phyloP scores from a whole-genome alignment of 2,797 vertebrate genomes.

The Tokudaia muenninki region DNA sequence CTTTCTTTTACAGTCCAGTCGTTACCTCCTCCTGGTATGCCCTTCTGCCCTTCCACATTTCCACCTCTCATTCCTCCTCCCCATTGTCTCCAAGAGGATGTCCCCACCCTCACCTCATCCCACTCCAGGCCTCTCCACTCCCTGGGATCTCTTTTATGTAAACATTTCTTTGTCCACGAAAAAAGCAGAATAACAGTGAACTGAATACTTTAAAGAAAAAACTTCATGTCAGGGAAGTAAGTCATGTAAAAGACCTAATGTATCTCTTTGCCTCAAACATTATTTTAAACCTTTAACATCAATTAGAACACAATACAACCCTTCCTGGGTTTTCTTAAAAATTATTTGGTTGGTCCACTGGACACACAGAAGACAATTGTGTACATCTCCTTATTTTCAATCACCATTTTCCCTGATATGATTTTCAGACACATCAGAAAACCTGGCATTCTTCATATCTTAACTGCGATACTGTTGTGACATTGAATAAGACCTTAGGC shows the following conservation, averaged over 20 bases:
- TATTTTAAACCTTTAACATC: background rate
- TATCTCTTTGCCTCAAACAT: conserved; percentile 24
- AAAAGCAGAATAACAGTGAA: background rate
- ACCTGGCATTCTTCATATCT: background rate
- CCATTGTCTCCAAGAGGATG: background rate
- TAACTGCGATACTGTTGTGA: background rate
- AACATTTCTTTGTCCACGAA: background rate
- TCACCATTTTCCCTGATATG: background rate
- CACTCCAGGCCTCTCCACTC: background rate
- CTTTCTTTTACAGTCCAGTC: background rate
- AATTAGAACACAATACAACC: background rate
- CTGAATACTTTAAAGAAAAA: background rate
- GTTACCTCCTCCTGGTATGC: background rate
- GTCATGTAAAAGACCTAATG: background rate
- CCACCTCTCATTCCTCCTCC: background rate
- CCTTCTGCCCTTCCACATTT: background rate
- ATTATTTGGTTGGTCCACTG: background rate
- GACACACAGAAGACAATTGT: too few relatives aligned
- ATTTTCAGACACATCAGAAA: background rate
- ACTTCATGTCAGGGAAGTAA: background rate
- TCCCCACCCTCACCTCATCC: background rate
- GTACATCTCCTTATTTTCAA: background rate
- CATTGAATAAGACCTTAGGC: background rate
- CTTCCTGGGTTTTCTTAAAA: background rate
- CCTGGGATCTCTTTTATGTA: background rate